Base-by-base conservation (phyloP, 2,888 invertebrate genomes). In the Dryomyza anilis region DNA sequence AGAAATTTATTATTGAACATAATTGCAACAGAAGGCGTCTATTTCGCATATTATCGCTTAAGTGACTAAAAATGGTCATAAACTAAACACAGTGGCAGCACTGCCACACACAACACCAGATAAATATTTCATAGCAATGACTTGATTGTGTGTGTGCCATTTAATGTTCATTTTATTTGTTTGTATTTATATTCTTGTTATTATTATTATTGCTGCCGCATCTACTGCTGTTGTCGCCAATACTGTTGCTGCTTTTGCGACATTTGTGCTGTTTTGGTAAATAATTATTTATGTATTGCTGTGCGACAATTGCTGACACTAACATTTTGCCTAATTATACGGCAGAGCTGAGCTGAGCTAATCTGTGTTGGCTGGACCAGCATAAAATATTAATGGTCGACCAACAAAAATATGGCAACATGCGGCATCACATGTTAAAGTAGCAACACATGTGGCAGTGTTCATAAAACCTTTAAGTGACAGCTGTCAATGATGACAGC, bases 1-100 rank as follows among this genome's bases (percentile, higher is more conserved):
- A 59, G 48, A 46, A 59, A 59, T 59, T 59, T 48, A 59, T 59
- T 59, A 46, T 30, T 46, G 59, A 59, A 48, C 59, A 59, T 48
- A 48, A 59, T 46, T 48, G 30, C 59, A 59, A 30, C 39, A 39
- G 56, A 57, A 39, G 39, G n/a, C 16, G 19, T 27, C 7, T 2
- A 8, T 50, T 50, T 50, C 23, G 27, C 25, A 29, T 8, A 27
- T 21, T 29, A 21, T 14, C 29, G 58, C 25, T 58, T 14, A 45
- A 29, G 46, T 46, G 12, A 46, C 46, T 29, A 46, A 58, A 45
- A 46, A 30, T 30, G 58, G 45, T 23, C 23, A 29, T 58, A 58
- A 58, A 45, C 58, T n/a, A 46, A 46, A 46, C 14, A 8, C 8
- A 33, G 36, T 33, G 36, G 10, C 12, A 36, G 30, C 16, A 33